phyloP scores from a whole-genome alignment of 2,888 invertebrate genomes.

The Rosalia funebris region DNA sequence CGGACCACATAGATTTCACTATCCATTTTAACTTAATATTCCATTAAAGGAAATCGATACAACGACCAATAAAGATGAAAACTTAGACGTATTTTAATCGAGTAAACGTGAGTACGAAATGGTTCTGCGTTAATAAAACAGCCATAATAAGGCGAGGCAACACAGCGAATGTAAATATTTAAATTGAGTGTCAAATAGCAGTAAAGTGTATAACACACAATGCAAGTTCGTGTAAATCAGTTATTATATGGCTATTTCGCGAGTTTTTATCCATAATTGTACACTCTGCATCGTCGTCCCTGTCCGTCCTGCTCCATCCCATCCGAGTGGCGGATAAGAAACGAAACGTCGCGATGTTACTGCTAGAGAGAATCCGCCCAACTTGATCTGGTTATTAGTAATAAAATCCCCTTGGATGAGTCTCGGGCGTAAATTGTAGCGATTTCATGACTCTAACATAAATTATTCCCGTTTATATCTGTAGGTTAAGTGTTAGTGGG shows the following conservation, averaged over 20 bases:
- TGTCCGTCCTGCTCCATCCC: constrained; percentile 12
- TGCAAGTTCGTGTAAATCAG: constrained; percentile 56
- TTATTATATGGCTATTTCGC: constrained; percentile 41
- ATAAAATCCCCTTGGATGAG: constrained; percentile 24
- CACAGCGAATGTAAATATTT: constrained; percentile 50
- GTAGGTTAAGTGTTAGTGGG: constrained; percentile 27
- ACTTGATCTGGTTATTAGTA: constrained; percentile 22
- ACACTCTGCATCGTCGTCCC: constrained; percentile 2
- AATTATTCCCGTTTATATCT: constrained; percentile 25
- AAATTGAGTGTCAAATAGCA: constrained; percentile 57
- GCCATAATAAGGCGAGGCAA: constrained; percentile 31
- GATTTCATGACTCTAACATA: constrained; percentile 21
- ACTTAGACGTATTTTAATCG: constrained; percentile 26
- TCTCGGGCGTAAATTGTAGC: constrained; percentile 23
- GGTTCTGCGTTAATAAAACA: constrained; percentile 13
- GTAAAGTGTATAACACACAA: constrained; percentile 56
- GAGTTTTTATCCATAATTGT: not conserved
- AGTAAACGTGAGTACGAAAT: constrained; percentile 20
- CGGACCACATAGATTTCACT: too few relatives aligned
- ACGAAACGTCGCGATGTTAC: constrained; percentile 1
- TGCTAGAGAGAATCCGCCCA: constrained; percentile 7
- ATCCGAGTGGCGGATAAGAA: not conserved
- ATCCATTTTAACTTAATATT: too few relatives aligned
- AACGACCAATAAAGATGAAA: too few relatives aligned
- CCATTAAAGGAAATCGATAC: too few relatives aligned